Base-by-base conservation (phyloP, 2,888 invertebrate genomes). In the Drosophila greeni region DNA sequence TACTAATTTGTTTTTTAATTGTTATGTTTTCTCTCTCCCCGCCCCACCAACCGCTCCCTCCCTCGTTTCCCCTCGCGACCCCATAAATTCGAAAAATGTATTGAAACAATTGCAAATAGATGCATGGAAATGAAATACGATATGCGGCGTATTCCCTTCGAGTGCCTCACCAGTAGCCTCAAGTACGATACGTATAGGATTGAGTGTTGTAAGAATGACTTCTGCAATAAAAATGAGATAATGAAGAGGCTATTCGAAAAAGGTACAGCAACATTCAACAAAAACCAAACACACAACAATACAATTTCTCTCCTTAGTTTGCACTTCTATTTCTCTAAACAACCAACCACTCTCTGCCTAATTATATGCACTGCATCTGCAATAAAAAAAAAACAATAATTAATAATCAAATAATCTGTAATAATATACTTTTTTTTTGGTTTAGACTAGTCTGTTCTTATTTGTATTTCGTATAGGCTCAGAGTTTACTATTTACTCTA, bases 171-270 rank as follows among this genome's bases (percentile, higher is more conserved):
- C 73, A 87, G 84, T 84, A 87, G 83, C 84, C 84, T 85, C 76
- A 89, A 87, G 85, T 77, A 85, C 76, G 76, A 88, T 81, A 72
- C 85, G 73, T 89, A 82, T 88, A 87, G 79, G 84, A 85, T 89
- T 82, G 81, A 86, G 74, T 89, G 89, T 88, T 89, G 89, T 86
- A 84, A 83, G 73, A 85, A 80, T 75, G 89, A 89, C 86, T 89
- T 86, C 87, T 89, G 89, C 88, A 89, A 89, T 86, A 88, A 87
- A 83, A 86, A 88, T 79, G 87, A 86, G 81, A 77, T 88, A 75
- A 83, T 88, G 81, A 86, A 83, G 82, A 85, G 85, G 87, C 84
- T 84, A 82, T 86, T 88, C 81, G 79, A 84, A 75, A 78, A 77
- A 89, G 88, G 89, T 87, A 88, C 76, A 81, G 73, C 36, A 69